Evolutionary conservation across 2,113 vertebrate genomes (phyloP).

Genomic region (Charina bottae): DNA sequence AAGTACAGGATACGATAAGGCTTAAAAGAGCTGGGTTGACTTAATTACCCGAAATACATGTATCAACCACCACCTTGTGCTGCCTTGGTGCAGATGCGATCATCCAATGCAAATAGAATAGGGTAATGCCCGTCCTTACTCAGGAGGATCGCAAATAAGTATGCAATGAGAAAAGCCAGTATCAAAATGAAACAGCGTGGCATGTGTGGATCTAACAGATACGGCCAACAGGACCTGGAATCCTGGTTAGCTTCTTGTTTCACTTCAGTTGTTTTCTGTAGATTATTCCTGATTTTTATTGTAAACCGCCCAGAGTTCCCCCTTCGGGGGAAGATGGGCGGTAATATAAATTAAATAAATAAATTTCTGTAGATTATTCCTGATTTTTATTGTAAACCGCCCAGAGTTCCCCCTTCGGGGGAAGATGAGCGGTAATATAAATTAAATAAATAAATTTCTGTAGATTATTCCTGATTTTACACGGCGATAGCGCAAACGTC

Average conservation of each 20-base stretch:
- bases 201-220: not conserved
- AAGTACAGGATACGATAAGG: not conserved
- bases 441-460: too few relatives aligned
- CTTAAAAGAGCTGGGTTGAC: constrained; percentile 38
- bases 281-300: not conserved
- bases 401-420: too few relatives aligned
- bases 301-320: too few relatives aligned
- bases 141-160: constrained; percentile 33
- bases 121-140: constrained; percentile 22
- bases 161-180: constrained; percentile 21
- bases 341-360: too few relatives aligned
- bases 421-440: too few relatives aligned
- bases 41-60: constrained; percentile 34
- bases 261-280: not conserved
- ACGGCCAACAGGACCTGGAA: not conserved
- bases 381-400: too few relatives aligned
- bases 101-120: not conserved
- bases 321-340: too few relatives aligned
- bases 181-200: not conserved
- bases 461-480: not conserved
- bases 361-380: too few relatives aligned
- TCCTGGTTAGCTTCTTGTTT: not conserved
- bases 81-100: constrained; percentile 26
- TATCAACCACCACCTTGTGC: constrained; percentile 6
- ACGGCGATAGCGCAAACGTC: accelerated